Evolutionary conservation across 2,797 vertebrate genomes (phyloP).

Genomic region (Sebastes trivittatus): DNA sequence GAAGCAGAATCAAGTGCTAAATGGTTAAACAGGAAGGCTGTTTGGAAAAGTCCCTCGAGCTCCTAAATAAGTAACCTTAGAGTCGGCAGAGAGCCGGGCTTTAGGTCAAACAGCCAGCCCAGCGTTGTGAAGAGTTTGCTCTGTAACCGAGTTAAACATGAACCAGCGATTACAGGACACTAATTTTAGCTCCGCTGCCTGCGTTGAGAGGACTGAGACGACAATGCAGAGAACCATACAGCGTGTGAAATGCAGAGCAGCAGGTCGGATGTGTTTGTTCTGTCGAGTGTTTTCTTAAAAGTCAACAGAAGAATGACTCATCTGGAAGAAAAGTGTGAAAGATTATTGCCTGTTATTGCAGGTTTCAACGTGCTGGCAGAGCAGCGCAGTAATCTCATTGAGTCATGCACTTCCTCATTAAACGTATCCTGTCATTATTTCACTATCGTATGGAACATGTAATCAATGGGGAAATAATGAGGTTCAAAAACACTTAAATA

Average conservation of each 20-base stretch:
- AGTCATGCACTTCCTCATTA: slow-evolving; percentile 10
- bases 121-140: slow-evolving; percentile 2
- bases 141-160: slow-evolving; percentile 79
- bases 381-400: not conserved
- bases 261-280: not conserved
- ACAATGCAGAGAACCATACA: slow-evolving; percentile 2
- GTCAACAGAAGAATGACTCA: not conserved
- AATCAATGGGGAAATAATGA: not conserved
- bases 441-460: not conserved
- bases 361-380: slow-evolving; percentile 48
- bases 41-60: slow-evolving; percentile 37
- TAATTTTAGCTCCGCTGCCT: slow-evolving; percentile 69
- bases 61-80: slow-evolving; percentile 71
- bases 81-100: slow-evolving; percentile 1
- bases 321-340: not conserved
- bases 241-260: not conserved
- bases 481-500: not conserved
- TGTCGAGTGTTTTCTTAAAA: not conserved
- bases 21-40: slow-evolving; percentile 64
- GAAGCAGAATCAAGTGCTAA: slow-evolving; percentile 54
- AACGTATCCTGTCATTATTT: not conserved
- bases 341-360: slow-evolving; percentile 8
- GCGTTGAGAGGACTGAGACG: slow-evolving; percentile 22
- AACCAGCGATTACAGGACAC: slow-evolving; percentile 66
- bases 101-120: slow-evolving; percentile 36